Conservation (phyloP, 2,797 vertebrate genomes). For the Mus caroli region DNA sequence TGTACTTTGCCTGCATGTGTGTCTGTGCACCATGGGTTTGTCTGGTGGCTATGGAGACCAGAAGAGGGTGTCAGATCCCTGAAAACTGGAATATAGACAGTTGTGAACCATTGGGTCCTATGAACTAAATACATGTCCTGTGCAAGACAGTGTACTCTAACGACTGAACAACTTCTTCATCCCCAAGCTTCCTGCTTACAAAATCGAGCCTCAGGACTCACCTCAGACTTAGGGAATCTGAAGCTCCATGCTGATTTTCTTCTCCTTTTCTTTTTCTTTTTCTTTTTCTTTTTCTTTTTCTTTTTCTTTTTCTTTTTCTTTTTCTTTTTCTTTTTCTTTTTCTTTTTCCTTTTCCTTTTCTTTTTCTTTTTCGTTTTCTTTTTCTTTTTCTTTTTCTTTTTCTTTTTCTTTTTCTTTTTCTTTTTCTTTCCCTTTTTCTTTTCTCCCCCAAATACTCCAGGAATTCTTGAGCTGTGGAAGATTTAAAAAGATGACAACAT, state of each 20-base stretch:
- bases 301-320: too few species aligned
- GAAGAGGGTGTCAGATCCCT: neutral
- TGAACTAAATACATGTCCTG: neutral
- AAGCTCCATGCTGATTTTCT: neutral
- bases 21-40: neutral
- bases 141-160: neutral
- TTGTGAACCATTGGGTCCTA: neutral
- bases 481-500: neutral
- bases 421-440: neutral
- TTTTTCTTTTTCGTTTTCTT: too few species aligned
- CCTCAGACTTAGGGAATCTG: neutral
- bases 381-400: too few species aligned
- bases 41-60: neutral
- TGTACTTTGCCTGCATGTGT: neutral
- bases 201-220: accelerated
- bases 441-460: neutral
- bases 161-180: neutral
- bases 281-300: too few species aligned
- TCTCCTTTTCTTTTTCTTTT: neutral
- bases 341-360: too few species aligned
- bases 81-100: neutral
- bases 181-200: neutral
- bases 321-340: too few species aligned
- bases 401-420: neutral
- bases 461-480: neutral